Conservation (phyloP, 2,113 vertebrate genomes). For the Myotis brandtii region DNA sequence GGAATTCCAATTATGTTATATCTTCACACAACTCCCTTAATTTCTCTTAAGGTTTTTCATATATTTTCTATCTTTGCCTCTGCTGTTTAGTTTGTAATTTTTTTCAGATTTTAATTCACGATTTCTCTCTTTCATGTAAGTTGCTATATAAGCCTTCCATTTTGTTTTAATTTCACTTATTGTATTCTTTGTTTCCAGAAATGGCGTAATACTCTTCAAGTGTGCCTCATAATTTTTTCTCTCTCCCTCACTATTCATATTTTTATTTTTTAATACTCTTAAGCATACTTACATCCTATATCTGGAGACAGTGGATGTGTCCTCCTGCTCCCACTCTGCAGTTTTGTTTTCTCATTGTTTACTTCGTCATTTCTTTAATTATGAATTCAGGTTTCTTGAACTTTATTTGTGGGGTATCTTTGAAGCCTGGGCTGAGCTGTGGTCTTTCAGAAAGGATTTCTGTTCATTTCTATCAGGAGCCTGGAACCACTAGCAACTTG, state of each 20-base stretch:
- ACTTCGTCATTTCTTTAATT: not conserved
- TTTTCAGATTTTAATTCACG: not conserved
- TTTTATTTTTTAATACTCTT: constrained; percentile 14
- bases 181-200: not conserved
- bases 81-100: not conserved
- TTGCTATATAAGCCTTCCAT: not conserved
- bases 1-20: not conserved
- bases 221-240: not conserved
- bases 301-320: not conserved
- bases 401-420: not conserved
- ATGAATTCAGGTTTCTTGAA: not conserved
- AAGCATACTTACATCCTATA: not conserved
- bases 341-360: not conserved
- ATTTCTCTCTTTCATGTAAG: not conserved
- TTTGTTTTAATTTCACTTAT: not conserved
- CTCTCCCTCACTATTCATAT: not conserved
- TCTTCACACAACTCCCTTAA: not conserved
- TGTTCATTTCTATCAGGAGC: not conserved
- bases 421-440: not conserved
- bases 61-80: not conserved
- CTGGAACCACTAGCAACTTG: not conserved
- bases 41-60: not conserved
- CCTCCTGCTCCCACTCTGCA: not conserved
- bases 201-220: not conserved
- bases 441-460: not conserved